phyloP scores from a whole-genome alignment of 2,888 invertebrate species.

The Thecocarcelia acutangulata region DNA sequence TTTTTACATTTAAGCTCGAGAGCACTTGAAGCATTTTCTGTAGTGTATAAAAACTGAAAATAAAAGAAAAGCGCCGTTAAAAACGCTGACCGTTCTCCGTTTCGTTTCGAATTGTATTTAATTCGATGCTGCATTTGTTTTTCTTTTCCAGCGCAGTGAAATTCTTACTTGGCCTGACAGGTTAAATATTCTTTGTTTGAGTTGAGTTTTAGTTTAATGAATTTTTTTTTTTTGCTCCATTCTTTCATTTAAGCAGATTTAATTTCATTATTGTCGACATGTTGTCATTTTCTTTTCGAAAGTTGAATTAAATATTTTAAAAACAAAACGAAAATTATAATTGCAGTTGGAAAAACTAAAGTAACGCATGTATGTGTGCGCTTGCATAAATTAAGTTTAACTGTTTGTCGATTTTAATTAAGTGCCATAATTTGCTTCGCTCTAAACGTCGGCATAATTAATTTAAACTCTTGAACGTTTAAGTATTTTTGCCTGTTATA shows the following conservation, averaged over 20 bases:
- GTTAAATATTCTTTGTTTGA: conserved; percentile 41
- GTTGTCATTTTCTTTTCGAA: conserved; percentile 69
- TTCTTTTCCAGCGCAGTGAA: conserved; percentile 39
- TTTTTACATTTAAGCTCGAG: conserved; percentile 1
- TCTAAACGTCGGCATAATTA: neutral
- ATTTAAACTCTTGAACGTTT: neutral
- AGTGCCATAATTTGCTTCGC: conserved; percentile 45
- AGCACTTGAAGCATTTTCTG: conserved; percentile 7
- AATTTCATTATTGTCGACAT: conserved; percentile 70
- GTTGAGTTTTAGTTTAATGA: conserved; percentile 13
- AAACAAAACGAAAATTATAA: conserved; percentile 13
- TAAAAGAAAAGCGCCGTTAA: conserved; percentile 50
- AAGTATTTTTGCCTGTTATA: conserved; percentile 29
- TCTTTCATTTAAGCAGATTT: conserved; percentile 66
- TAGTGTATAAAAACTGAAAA: conserved; percentile 46
- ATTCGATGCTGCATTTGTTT: conserved; percentile 36
- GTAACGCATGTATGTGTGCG: neutral
- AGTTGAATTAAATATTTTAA: conserved; percentile 66
- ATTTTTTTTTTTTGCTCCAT: conserved; percentile 15
- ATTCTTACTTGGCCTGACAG: conserved; percentile 62
- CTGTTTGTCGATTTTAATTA: conserved; percentile 66
- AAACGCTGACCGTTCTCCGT: conserved; percentile 52
- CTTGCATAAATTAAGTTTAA: conserved; percentile 20
- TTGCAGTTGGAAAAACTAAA: conserved; percentile 22
- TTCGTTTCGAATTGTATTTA: conserved; percentile 3